A percentile compares a stretch with the other conserved stretches of the same genome.
Evolutionary conservation across 2,797 vertebrate genomes (phyloP).

Genomic region (Falco rusticolus): DNA sequence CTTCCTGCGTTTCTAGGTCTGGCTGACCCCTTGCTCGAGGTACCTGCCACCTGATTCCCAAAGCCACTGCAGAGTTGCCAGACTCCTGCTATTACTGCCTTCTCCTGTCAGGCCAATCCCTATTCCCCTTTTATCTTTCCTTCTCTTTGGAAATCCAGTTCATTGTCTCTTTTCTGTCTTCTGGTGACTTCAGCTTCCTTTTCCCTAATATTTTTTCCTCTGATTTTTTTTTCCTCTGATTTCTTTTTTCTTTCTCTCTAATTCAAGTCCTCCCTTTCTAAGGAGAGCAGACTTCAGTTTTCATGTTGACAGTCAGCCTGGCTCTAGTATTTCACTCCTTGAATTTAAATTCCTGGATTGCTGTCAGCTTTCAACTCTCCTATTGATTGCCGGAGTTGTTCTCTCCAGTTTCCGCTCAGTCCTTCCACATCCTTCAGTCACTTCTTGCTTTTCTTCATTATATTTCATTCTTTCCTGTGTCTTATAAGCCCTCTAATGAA

Average conservation of each 20-base stretch:
- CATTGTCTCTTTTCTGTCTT: neutral
- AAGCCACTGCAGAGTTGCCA: neutral
- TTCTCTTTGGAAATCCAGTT: neutral
- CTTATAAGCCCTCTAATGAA: neutral
- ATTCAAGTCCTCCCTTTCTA: neutral
- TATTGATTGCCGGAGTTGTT: neutral
- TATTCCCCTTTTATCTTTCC: neutral
- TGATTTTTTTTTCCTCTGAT: accelerated
- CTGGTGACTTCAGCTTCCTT: neutral
- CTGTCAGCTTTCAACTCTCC: neutral
- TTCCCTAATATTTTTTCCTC: neutral
- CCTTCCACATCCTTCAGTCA: neutral
- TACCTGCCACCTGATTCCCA: neutral
- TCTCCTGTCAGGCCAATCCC: neutral
- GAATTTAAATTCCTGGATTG: constrained; percentile 12
- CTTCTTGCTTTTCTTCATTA: neutral
- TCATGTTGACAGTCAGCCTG: neutral
- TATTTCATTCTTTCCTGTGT: neutral
- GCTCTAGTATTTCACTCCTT: neutral
- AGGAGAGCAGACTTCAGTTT: neutral
- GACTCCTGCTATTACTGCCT: neutral
- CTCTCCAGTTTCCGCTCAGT: neutral
- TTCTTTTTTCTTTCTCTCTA: accelerated
- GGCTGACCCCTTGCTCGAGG: neutral
- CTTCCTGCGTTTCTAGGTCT: neutral